Conservation (phyloP, 2,888 invertebrate genomes). For the Cantharis rustica region DNA sequence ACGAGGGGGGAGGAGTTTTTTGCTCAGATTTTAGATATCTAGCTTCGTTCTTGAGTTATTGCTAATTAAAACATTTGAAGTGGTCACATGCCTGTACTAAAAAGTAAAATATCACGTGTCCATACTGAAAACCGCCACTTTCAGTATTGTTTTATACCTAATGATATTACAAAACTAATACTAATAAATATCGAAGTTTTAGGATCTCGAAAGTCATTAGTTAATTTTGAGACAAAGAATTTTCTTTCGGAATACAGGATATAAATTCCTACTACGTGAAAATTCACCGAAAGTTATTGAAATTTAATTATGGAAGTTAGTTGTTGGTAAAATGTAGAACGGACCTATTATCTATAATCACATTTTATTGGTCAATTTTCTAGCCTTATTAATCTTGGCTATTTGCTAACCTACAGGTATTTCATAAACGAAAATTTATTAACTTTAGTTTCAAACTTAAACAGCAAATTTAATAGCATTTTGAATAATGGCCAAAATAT, state of each 20-base stretch:
- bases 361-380: background rate
- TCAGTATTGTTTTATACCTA: too few relatives aligned
- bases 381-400: slow-evolving; percentile 4
- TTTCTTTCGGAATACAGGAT: background rate
- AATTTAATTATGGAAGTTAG: background rate
- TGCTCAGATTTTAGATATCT: too few relatives aligned
- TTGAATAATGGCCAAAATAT: slow-evolving; percentile 46
- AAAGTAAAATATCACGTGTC: too few relatives aligned
- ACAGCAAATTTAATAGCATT: slow-evolving; percentile 38
- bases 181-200: too few relatives aligned
- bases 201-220: too few relatives aligned
- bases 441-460: slow-evolving; percentile 42
- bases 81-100: too few relatives aligned
- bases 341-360: background rate
- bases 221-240: background rate
- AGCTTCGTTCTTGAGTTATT: too few relatives aligned
- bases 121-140: too few relatives aligned
- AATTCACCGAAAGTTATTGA: background rate
- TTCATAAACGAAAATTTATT: slow-evolving; percentile 27
- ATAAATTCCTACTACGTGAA: background rate
- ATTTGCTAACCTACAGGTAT: slow-evolving; percentile 11
- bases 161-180: too few relatives aligned
- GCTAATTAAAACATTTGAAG: too few relatives aligned
- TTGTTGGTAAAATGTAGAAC: background rate
- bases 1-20: too few relatives aligned